phyloP scores from a whole-genome alignment of 2,113 vertebrate genomes.

The Corythoichthys intestinalis region DNA sequence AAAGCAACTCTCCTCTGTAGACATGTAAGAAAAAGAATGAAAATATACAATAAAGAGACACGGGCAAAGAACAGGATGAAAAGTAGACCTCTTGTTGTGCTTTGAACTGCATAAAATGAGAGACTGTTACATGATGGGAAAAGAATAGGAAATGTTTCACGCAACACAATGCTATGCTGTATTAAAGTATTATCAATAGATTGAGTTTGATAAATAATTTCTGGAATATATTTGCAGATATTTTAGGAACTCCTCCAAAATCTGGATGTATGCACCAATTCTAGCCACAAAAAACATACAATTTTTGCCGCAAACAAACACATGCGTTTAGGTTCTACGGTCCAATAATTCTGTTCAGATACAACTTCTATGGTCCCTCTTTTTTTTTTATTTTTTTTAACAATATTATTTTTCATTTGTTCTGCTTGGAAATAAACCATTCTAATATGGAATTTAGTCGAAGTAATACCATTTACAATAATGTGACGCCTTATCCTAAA shows the following conservation, averaged over 20 bases:
- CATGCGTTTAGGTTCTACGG: conserved; percentile 39
- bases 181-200: not conserved
- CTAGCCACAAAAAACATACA: conserved; percentile 24
- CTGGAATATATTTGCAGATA: not conserved
- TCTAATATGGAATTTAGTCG: conserved; percentile 36
- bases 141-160: not conserved
- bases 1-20: conserved; percentile 59
- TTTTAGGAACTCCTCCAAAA: not conserved
- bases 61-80: conserved; percentile 24
- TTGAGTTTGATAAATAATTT: not conserved
- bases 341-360: conserved; percentile 59
- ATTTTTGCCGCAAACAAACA: conserved; percentile 57
- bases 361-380: conserved; percentile 26
- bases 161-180: not conserved
- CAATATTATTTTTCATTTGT: conserved; percentile 8
- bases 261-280: conserved; percentile 8
- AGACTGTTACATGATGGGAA: conserved; percentile 8
- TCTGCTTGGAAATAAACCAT: conserved; percentile 18
- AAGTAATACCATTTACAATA: conserved; percentile 48
- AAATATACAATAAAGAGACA: conserved; percentile 17
- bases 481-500: conserved; percentile 50
- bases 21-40: conserved; percentile 14
- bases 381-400: conserved; percentile 28
- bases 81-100: conserved; percentile 44
- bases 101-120: conserved; percentile 56